A percentile compares a stretch with the other conserved stretches of the same genome.
Conservation (phyloP, 2,113 vertebrate genomes). For the Glareola pratincola region DNA sequence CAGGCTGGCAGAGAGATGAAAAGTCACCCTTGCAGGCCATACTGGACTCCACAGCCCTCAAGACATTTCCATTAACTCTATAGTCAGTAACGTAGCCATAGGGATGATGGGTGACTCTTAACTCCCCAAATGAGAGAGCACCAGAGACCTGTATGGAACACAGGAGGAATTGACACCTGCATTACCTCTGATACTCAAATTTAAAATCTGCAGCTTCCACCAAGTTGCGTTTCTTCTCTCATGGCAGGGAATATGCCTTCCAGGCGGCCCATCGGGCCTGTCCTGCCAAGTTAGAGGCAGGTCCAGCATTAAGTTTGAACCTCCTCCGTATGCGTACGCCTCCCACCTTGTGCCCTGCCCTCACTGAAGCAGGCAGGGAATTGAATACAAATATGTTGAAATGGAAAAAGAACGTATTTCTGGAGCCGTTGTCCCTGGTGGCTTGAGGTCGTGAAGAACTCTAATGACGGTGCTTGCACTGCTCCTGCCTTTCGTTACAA, state of each 20-base stretch:
- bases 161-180: neutral
- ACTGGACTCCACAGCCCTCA: neutral
- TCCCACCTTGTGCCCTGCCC: neutral
- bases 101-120: neutral
- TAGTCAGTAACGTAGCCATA: neutral
- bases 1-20: neutral
- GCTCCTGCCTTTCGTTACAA: neutral
- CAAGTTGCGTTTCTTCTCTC: neutral
- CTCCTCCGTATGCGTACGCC: accelerated
- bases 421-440: neutral
- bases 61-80: neutral
- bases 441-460: neutral
- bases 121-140: neutral
- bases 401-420: neutral
- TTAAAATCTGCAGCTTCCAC: neutral
- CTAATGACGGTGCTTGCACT: neutral
- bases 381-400: accelerated
- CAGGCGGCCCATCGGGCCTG: accelerated
- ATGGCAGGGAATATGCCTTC: neutral
- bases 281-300: neutral
- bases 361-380: neutral
- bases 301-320: neutral
- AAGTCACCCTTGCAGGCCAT: neutral
- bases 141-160: neutral
- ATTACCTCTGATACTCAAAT: neutral